These are phyloP conservation scores for Ptychodera flava DNA, from an alignment of 35 echinoderm and acorn worm species.

Conservation along the genomic window DNA sequence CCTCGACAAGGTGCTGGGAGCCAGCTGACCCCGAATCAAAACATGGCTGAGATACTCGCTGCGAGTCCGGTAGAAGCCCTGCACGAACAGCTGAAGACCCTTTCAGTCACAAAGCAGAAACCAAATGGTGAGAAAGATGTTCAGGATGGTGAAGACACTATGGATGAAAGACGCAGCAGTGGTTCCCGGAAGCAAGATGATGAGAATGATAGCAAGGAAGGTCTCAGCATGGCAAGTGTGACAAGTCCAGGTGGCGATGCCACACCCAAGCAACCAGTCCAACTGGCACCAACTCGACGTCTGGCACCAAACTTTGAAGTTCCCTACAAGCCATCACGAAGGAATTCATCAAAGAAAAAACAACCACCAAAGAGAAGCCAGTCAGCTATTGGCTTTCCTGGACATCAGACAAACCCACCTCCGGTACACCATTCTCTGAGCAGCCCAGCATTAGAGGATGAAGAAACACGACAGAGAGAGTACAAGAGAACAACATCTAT, in stretches of 20 bases:
- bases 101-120: no score
- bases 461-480: background rate
- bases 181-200: no score
- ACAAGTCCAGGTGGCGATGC: no score
- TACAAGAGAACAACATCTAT: background rate
- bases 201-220: no score
- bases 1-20: background rate
- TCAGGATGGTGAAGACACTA: no score
- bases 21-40: no score
- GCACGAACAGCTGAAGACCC: no score
- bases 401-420: background rate
- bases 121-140: no score
- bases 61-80: no score
- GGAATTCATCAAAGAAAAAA: background rate
- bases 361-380: background rate
- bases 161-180: no score
- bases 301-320: background rate
- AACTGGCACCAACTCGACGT: background rate
- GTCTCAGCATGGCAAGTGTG: no score
- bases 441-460: background rate
- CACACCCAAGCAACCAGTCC: background rate
- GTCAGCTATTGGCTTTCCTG: background rate
- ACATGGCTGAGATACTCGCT: no score
- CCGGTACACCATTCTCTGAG: background rate
- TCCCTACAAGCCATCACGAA: background rate